Conservation (phyloP, 2,797 vertebrate species). For the Allenopithecus nigroviridis region DNA sequence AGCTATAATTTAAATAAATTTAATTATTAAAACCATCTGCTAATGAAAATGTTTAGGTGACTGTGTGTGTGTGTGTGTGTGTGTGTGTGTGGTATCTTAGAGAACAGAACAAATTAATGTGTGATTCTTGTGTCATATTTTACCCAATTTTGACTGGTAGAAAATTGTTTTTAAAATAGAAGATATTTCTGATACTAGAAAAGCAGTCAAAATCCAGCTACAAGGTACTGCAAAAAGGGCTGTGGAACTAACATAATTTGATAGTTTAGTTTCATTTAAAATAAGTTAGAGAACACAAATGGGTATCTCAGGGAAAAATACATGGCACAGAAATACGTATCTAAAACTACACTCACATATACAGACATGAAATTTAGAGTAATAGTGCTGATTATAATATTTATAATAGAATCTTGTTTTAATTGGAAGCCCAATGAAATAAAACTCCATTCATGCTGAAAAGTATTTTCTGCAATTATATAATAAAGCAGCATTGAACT, state of each 20-base stretch:
- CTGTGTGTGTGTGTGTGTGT: neutral
- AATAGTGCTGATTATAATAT: neutral
- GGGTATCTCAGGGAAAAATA: neutral
- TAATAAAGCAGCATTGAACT: neutral
- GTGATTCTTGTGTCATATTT: neutral
- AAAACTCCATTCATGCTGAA: constrained; percentile 4
- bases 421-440: constrained; percentile 14
- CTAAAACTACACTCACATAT: neutral
- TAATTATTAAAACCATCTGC: neutral
- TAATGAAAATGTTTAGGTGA: neutral
- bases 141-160: neutral
- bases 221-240: neutral
- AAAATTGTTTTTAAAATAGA: neutral
- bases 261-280: neutral
- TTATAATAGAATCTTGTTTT: neutral
- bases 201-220: neutral
- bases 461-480: neutral
- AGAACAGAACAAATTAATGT: neutral
- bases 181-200: neutral
- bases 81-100: neutral
- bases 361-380: neutral
- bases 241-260: neutral
- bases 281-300: neutral
- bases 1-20: neutral
- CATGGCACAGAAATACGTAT: neutral